Conservation (phyloP, 2,797 vertebrate genomes). For the Apogon talboti region DNA sequence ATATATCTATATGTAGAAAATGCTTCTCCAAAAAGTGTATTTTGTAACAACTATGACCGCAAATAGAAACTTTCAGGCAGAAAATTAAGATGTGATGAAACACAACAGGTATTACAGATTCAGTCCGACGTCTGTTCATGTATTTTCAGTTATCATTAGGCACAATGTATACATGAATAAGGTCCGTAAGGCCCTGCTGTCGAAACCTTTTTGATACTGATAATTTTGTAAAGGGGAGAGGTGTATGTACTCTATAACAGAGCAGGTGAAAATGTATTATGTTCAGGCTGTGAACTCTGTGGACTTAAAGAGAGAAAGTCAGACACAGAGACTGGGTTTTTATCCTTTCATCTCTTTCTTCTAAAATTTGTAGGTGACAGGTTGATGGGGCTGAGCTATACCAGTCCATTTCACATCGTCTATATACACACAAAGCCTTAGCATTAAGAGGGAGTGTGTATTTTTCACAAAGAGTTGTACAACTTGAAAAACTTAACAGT, state of each 20-base stretch:
- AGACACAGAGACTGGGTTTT: conserved; percentile 36
- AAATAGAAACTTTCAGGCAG: neutral
- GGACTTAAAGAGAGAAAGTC: conserved; percentile 61
- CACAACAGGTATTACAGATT: neutral
- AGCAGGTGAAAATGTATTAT: conserved; percentile 50
- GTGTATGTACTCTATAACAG: conserved; percentile 5
- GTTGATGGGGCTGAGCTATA: conserved; percentile 38
- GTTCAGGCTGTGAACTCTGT: conserved; percentile 73
- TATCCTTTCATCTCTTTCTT: conserved; percentile 85
- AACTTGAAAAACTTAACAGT: too few species aligned
- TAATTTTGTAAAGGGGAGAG: neutral
- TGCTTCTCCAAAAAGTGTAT: neutral
- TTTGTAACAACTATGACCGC: neutral
- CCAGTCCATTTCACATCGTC: neutral
- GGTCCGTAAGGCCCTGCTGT: neutral
- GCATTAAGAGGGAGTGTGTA: too few species aligned
- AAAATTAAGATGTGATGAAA: neutral
- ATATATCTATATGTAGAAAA: neutral
- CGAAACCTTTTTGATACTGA: neutral
- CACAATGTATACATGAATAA: neutral
- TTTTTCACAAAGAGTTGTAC: too few species aligned
- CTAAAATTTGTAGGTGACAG: conserved; percentile 80
- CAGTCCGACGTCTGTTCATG: neutral
- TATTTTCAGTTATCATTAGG: neutral
- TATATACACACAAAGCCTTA: neutral